Conservation (phyloP, 2,113 vertebrate species). For the Arizona elegans region DNA sequence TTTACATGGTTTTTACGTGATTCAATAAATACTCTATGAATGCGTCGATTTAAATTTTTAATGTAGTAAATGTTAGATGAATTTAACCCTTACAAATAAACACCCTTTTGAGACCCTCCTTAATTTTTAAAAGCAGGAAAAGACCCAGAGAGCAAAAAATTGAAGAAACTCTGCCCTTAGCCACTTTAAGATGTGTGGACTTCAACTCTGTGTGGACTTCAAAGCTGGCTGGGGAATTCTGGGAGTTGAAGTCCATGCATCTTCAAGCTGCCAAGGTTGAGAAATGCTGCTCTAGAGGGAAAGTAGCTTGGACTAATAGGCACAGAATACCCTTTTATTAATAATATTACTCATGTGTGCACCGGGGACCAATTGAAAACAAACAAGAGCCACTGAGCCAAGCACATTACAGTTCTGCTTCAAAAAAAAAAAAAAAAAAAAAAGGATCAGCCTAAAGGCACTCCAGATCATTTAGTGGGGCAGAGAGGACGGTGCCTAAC, state of each 20-base stretch:
- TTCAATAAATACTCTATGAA: neutral
- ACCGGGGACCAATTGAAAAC: conserved; percentile 11
- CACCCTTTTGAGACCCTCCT: neutral
- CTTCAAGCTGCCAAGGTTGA: neutral
- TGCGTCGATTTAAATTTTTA: neutral
- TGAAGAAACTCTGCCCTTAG: neutral
- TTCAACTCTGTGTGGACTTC: neutral
- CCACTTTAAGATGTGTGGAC: neutral
- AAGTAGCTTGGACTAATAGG: conserved; percentile 20
- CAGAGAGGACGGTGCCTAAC: neutral
- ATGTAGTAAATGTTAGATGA: neutral
- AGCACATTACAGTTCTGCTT: neutral
- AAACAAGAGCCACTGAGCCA: neutral
- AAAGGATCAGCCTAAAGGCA: neutral
- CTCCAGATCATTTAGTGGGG: neutral
- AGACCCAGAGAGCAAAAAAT: neutral
- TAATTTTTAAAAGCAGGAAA: neutral
- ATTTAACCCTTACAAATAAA: neutral
- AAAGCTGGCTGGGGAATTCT: neutral
- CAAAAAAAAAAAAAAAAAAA: neutral
- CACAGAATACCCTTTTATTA: conserved; percentile 21
- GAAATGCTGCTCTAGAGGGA: neutral
- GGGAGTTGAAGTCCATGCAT: neutral
- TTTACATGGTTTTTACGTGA: neutral
- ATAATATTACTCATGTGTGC: conserved; percentile 26